Evolutionary conservation across 1,140 invertebrate species (phyloP).

Genomic region (Triops cancriformis): DNA sequence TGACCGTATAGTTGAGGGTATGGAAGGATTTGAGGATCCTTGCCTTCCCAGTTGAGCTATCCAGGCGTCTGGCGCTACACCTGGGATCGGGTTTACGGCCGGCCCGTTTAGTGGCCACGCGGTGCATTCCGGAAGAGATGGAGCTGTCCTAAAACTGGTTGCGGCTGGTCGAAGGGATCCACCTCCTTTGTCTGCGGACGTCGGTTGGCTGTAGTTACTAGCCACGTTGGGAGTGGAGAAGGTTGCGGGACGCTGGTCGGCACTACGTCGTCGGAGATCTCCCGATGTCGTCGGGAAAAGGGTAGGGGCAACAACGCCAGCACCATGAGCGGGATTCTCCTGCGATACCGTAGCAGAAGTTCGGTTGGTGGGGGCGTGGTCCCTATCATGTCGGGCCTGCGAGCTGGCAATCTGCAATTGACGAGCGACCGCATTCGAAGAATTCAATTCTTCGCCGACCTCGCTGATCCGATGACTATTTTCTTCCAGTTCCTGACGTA

Average conservation of each 20-base stretch:
- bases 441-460: neutral
- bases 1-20: too few relatives aligned
- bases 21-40: too few relatives aligned
- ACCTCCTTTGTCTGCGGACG: too few relatives aligned
- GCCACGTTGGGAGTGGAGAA: too few relatives aligned
- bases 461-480: neutral
- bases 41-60: too few relatives aligned
- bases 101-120: neutral
- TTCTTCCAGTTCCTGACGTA: neutral
- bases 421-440: too few relatives aligned
- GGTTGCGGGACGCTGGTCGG: neutral
- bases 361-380: neutral
- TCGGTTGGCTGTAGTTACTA: too few relatives aligned
- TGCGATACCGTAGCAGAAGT: neutral
- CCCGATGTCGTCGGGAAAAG: neutral
- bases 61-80: neutral
- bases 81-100: neutral
- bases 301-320: neutral
- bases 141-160: too few relatives aligned
- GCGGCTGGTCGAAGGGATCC: too few relatives aligned
- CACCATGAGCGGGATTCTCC: neutral
- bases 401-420: neutral
- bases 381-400: neutral
- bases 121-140: neutral
- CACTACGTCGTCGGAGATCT: neutral